Percentiles rank a stretch among this genome's conserved stretches.
phyloP scores from a whole-genome alignment of 2,113 vertebrate species.

The Corythoichthys haematopterus region DNA sequence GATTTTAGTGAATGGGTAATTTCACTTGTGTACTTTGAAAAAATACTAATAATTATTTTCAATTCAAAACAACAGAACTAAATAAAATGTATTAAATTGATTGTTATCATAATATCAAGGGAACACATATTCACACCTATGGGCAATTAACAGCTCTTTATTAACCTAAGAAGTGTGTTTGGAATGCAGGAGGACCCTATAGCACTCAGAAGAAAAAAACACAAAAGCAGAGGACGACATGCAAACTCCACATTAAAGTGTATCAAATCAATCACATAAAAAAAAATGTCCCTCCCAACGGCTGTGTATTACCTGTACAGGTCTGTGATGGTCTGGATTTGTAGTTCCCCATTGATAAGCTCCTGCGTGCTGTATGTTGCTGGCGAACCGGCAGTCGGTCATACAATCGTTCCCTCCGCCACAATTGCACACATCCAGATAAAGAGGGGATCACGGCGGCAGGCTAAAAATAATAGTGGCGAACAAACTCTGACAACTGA shows the following conservation, averaged over 20 bases:
- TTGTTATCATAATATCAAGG: no score
- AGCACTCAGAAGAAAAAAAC: no score
- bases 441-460: constrained; percentile 71
- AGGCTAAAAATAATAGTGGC: constrained; percentile 88
- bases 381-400: constrained; percentile 55
- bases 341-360: constrained; percentile 87
- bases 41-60: no score
- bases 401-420: constrained; percentile 68
- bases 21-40: no score
- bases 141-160: neutral
- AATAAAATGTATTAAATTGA: no score
- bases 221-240: no score
- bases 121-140: neutral
- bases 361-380: constrained; percentile 34
- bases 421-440: constrained; percentile 72
- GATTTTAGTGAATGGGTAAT: no score
- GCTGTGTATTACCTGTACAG: constrained; percentile 82
- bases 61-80: no score
- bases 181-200: no score
- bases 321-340: constrained; percentile 95
- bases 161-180: neutral
- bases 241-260: neutral
- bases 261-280: neutral
- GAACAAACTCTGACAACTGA: constrained; percentile 77
- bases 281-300: neutral